A percentile compares a stretch with the other conserved stretches of the same genome.
These are phyloP conservation scores for Chionis minor DNA, from an alignment of 2,113 vertebrate genomes.

Conservation along the genomic window DNA sequence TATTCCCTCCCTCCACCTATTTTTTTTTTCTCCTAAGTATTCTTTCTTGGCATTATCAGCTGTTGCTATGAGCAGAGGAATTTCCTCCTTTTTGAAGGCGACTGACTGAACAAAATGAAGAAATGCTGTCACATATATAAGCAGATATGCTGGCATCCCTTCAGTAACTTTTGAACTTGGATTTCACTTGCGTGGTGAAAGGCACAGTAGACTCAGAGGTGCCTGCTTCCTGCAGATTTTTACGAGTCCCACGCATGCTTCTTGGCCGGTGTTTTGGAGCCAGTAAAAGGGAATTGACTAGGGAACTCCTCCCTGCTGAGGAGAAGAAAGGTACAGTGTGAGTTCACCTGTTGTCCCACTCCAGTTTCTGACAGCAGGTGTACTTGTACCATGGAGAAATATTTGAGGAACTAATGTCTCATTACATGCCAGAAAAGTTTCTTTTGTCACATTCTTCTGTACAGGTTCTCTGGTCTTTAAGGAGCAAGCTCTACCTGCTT, in stretches of 20 bases:
- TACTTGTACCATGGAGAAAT: background rate
- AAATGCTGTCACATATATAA: background rate
- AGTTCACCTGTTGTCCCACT: background rate
- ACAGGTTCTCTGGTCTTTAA: background rate
- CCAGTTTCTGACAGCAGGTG: background rate
- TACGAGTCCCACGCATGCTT: fast-evolving
- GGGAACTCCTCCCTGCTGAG: background rate
- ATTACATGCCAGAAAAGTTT: background rate
- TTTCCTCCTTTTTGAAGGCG: background rate
- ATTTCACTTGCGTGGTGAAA: background rate
- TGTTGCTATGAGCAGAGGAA: background rate
- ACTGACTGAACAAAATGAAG: background rate
- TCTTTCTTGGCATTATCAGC: background rate
- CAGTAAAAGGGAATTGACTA: background rate
- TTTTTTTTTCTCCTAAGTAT: background rate
- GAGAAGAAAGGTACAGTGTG: background rate
- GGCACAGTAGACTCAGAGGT: background rate
- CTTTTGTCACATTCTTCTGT: background rate
- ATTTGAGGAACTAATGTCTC: background rate
- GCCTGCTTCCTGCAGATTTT: background rate
- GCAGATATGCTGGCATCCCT: background rate
- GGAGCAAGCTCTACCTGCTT: background rate
- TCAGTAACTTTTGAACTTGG: background rate
- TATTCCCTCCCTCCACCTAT: background rate
- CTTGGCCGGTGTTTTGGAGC: background rate